Evolutionary conservation across 2,888 invertebrate species (phyloP).

Genomic region (Nephrotoma guestfalica): DNA sequence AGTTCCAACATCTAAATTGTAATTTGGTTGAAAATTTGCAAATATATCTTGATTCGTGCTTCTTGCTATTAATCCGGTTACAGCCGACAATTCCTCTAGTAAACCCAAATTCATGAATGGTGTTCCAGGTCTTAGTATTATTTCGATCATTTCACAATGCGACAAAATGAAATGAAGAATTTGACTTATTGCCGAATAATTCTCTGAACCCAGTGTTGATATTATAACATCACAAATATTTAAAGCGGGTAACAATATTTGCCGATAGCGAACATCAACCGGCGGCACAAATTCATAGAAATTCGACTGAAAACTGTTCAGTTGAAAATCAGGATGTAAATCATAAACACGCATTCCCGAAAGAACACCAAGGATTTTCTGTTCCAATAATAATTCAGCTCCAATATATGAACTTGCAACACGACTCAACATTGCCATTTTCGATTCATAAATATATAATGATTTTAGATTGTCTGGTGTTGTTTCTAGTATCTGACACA

Average conservation of each 20-base stretch:
- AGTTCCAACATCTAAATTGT: constrained; percentile 31
- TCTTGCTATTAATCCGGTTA: constrained; percentile 60
- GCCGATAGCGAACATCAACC: constrained; percentile 57
- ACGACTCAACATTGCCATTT: constrained; percentile 63
- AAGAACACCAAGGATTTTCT: constrained; percentile 42
- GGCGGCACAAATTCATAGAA: constrained; percentile 40
- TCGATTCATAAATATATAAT: constrained; percentile 75
- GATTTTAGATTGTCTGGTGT: constrained; percentile 54
- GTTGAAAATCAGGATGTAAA: constrained; percentile 53
- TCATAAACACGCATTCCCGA: constrained; percentile 56
- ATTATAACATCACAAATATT: constrained; percentile 68
- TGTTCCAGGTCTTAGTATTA: constrained; percentile 54
- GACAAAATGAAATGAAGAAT: constrained; percentile 58
- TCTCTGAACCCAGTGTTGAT: constrained; percentile 68
- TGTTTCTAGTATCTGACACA: constrained; percentile 47
- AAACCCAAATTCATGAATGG: constrained; percentile 49
- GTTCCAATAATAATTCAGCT: constrained; percentile 45
- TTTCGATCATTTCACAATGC: constrained; percentile 68
- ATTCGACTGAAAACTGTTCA: constrained; percentile 16
- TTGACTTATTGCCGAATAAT: constrained; percentile 57
- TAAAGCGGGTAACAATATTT: constrained; percentile 68
- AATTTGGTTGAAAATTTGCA: not conserved
- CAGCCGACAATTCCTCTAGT: constrained; percentile 57
- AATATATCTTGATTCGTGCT: constrained; percentile 40
- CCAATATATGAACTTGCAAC: constrained; percentile 53